These are phyloP conservation scores for Noctilio leporinus DNA, from an alignment of 2,113 vertebrate species.

Conservation along the genomic window DNA sequence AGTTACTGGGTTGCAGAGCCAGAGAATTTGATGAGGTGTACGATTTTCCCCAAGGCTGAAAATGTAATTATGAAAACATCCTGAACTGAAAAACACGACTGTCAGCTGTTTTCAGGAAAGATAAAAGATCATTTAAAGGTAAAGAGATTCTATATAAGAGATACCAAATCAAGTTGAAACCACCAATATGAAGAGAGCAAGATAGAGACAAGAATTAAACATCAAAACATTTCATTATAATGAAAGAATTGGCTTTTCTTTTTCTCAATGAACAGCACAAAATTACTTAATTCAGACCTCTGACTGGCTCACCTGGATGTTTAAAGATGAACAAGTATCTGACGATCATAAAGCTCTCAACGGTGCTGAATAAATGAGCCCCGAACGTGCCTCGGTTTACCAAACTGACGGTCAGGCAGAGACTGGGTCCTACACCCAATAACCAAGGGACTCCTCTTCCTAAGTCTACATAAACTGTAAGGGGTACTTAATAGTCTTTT, in stretches of 20 bases:
- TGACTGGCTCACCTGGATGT: conserved; percentile 63
- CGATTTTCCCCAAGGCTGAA: conserved; percentile 72
- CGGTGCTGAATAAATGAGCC: conserved; percentile 1
- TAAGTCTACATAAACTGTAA: neutral
- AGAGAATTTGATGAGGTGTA: conserved; percentile 71
- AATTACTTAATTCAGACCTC: conserved; percentile 67
- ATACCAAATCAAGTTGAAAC: conserved; percentile 62
- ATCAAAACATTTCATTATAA: conserved; percentile 59
- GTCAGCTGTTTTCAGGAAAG: conserved; percentile 71
- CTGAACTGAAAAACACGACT: conserved; percentile 69
- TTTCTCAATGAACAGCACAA: conserved; percentile 55
- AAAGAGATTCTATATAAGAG: conserved; percentile 67
- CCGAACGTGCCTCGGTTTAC: neutral
- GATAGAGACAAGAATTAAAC: conserved; percentile 66
- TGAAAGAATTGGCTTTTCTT: conserved; percentile 51
- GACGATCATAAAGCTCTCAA: conserved; percentile 53
- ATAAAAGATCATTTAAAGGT: conserved; percentile 75
- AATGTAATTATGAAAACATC: conserved; percentile 77
- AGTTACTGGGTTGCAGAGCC: conserved; percentile 42
- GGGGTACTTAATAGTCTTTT: neutral
- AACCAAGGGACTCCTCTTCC: neutral
- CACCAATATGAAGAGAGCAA: conserved; percentile 31
- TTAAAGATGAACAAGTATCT: conserved; percentile 63
- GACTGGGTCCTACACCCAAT: rapidly evolving
- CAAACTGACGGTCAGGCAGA: neutral